Base-by-base conservation (phyloP, 2,888 invertebrate genomes). In the Cephus pygmeus region DNA sequence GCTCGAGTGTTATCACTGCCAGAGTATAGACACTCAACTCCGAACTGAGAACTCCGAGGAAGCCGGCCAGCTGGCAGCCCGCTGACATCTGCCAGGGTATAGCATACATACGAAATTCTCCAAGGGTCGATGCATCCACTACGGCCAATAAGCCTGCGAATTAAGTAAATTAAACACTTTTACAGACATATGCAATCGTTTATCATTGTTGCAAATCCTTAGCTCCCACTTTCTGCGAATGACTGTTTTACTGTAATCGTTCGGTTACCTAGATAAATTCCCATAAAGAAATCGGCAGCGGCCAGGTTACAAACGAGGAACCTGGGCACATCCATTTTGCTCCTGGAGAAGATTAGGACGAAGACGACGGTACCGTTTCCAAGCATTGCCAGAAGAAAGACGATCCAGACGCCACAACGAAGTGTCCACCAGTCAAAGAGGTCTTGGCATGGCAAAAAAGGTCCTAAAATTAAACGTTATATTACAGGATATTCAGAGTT, bases 351-450 rank as follows among this genome's bases (percentile, higher is more conserved):
- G 83, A 98, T 94, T 77, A 98, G 94, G 74, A 99, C 98, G 89
- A 98, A 97, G 23, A 98, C 97, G 12, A 99, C 98, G 0, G 97
- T 97, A 73, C 98, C 98, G 91, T 99, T 99, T 82, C 99, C 99
- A 76, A 99, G 94, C 93, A 99, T 95, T 69, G 99, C 98, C 86
- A 98, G 93, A 79, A 99, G 94, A 92, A 99, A 99, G 73, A 99
- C 98, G 30, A 98, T 95, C 99, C 99, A 99, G 76, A 99, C 98
- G 33, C 98, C 98, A 91, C 98, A 98, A 71, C 98, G 95, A 85
- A 98, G 92, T 6, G 98, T 98, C 98, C 98, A 98, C 98, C 98
- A 98, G 90, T 98, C 98, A 92, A 99, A 98, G 77, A 98, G 93
- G 92, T 98, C 98, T 89, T 97, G 96, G 91, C 98, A 99, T 6